These are phyloP conservation scores for Clitarchus hookeri DNA, from an alignment of 2,888 invertebrate genomes.

Conservation along the genomic window DNA sequence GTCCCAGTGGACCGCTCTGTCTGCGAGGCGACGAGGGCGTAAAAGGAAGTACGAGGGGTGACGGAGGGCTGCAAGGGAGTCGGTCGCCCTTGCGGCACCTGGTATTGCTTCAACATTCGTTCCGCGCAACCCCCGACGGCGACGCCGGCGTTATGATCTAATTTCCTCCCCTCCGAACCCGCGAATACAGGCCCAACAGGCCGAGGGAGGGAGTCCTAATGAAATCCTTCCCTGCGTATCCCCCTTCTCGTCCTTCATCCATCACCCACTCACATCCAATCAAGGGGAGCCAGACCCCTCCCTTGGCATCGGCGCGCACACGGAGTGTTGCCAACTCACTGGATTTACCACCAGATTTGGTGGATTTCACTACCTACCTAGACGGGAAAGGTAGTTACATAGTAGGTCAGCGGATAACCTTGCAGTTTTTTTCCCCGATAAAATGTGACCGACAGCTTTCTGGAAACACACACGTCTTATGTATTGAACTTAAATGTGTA, in stretches of 20 bases:
- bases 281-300: neutral
- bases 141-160: neutral
- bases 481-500: too few relatives aligned
- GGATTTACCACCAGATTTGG: too few relatives aligned
- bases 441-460: too few relatives aligned
- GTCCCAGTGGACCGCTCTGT: too few relatives aligned
- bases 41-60: neutral
- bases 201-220: constrained; percentile 8
- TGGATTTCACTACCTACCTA: too few relatives aligned
- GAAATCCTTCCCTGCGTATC: neutral
- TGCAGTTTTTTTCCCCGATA: too few relatives aligned
- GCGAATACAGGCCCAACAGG: neutral
- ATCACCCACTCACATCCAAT: neutral
- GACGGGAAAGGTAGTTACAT: too few relatives aligned
- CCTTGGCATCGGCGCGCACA: too few relatives aligned
- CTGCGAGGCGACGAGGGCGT: too few relatives aligned
- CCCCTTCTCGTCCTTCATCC: neutral
- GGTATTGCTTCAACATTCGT: neutral
- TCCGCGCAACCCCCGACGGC: neutral
- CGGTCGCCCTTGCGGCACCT: neutral
- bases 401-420: too few relatives aligned
- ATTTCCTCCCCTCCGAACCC: neutral
- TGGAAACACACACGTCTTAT: too few relatives aligned
- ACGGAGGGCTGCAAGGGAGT: neutral
- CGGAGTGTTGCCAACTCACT: too few relatives aligned